A percentile compares a stretch with the other conserved stretches of the same genome.
These are phyloP conservation scores for Micropterix aruncella DNA, from an alignment of 2,888 invertebrate genomes.

Conservation along the genomic window DNA sequence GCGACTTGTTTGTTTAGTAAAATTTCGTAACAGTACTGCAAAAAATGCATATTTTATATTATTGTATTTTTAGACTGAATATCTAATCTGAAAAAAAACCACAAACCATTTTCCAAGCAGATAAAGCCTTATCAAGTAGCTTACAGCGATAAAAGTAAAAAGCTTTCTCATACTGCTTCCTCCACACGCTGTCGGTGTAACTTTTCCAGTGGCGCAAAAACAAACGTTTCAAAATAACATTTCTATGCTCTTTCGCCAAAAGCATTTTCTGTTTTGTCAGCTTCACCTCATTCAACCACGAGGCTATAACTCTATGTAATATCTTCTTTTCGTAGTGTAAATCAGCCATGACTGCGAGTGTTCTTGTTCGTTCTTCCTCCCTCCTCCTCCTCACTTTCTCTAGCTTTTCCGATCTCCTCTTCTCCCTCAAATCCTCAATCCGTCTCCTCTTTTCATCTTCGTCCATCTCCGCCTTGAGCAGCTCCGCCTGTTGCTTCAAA, in stretches of 20 bases:
- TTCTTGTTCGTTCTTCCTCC: slow-evolving; percentile 27
- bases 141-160: slow-evolving; percentile 37
- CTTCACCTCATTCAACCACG: slow-evolving; percentile 22
- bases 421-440: slow-evolving; percentile 45
- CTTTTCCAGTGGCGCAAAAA: slow-evolving; percentile 37
- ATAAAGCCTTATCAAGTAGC: slow-evolving; percentile 28
- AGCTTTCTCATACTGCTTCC: slow-evolving; percentile 39
- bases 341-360: slow-evolving; percentile 35
- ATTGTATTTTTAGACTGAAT: neutral
- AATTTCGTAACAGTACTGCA: slow-evolving; percentile 29
- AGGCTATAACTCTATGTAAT: slow-evolving; percentile 9
- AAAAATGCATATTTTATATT: no score
- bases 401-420: slow-evolving; percentile 42
- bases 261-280: slow-evolving; percentile 25
- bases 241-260: slow-evolving; percentile 32
- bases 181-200: slow-evolving; percentile 32
- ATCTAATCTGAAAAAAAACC: neutral
- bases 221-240: slow-evolving; percentile 31
- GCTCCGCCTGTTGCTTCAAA: slow-evolving; percentile 31
- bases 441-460: slow-evolving; percentile 46
- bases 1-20: slow-evolving; percentile 51
- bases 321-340: slow-evolving; percentile 32
- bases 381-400: slow-evolving; percentile 46
- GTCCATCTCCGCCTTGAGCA: slow-evolving; percentile 38
- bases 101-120: slow-evolving; percentile 32